Conservation (phyloP, 2,797 vertebrate species). For the Sebastes steindachneri region DNA sequence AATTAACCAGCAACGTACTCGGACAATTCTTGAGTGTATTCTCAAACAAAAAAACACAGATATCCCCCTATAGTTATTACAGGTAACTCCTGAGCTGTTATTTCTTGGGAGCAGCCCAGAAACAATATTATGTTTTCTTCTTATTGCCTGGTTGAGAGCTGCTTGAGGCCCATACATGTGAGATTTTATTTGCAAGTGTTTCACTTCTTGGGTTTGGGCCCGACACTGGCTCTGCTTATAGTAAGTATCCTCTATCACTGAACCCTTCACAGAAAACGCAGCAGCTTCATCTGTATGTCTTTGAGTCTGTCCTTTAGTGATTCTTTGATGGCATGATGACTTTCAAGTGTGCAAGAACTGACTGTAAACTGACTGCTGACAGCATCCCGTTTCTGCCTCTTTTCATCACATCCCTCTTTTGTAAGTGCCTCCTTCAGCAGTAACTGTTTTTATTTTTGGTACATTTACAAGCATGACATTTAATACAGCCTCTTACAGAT, state of each 20-base stretch:
- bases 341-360: neutral
- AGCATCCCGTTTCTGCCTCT: conserved; percentile 6
- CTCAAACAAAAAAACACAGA: conserved; percentile 43
- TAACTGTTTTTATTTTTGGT: conserved; percentile 17
- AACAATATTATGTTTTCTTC: conserved; percentile 56
- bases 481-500: neutral
- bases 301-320: neutral
- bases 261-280: neutral
- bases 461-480: conserved; percentile 31
- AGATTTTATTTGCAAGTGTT: conserved; percentile 31
- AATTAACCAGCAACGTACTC: conserved; percentile 20
- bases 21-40: conserved; percentile 9
- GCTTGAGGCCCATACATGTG: conserved; percentile 13
- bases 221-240: neutral
- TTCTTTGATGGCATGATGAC: neutral
- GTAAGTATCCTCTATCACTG: conserved; percentile 11
- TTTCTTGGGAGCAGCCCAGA: conserved; percentile 35
- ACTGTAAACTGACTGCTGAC: conserved; percentile 11
- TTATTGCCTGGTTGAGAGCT: neutral
- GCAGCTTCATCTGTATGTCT: neutral
- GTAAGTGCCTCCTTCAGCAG: conserved; percentile 8
- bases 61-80: conserved; percentile 35
- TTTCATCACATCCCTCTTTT: conserved; percentile 26
- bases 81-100: conserved; percentile 37
- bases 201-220: conserved; percentile 5